Evolutionary conservation across 2,888 invertebrate species (phyloP).

Genomic region (Watsonalla cultraria): DNA sequence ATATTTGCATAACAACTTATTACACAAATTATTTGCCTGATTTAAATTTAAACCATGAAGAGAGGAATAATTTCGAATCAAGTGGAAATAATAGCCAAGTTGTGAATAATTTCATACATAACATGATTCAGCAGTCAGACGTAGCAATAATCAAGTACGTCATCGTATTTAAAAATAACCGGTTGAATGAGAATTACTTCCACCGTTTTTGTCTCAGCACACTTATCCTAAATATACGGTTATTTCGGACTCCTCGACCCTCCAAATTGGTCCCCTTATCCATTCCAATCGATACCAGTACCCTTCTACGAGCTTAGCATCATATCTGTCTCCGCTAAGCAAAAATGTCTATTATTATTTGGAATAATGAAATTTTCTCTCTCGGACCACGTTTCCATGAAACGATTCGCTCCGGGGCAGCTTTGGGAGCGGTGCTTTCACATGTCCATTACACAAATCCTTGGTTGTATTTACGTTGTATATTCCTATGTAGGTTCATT

Average conservation of each 20-base stretch:
- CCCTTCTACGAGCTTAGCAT: background rate
- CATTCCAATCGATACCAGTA: background rate
- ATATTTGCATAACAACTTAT: background rate
- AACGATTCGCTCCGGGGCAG: conserved; percentile 6
- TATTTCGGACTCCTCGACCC: no score
- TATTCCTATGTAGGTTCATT: background rate
- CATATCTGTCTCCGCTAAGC: background rate
- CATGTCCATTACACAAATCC: conserved; percentile 12
- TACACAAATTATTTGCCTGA: background rate
- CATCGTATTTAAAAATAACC: no score
- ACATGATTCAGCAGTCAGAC: no score
- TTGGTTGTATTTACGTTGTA: background rate
- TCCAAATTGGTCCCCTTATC: background rate
- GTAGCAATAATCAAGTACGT: no score
- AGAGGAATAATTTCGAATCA: background rate
- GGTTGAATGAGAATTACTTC: no score
- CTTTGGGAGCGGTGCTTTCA: conserved; percentile 14
- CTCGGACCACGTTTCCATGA: background rate
- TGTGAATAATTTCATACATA: no score
- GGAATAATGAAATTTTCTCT: background rate
- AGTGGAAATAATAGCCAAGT: background rate
- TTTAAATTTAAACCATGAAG: background rate
- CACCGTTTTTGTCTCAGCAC: no score
- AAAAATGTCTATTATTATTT: background rate
- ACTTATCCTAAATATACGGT: no score